phyloP scores from a whole-genome alignment of 2,888 invertebrate species.

The Drosophila neoperkinsi region DNA sequence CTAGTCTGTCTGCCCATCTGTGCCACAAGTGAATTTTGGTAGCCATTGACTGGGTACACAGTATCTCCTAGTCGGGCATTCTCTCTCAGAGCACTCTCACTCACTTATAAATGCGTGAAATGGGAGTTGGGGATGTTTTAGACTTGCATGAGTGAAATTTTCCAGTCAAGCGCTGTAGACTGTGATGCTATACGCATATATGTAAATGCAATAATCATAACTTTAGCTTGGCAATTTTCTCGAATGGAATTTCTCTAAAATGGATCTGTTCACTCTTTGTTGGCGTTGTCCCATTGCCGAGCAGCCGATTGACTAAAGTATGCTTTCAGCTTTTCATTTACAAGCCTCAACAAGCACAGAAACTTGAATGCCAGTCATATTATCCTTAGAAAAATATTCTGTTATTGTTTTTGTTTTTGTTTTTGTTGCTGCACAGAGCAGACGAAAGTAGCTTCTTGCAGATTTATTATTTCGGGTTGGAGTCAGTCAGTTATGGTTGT shows the following conservation, averaged over 20 bases:
- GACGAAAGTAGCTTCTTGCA: conserved; percentile 33
- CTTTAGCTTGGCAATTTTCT: conserved; percentile 18
- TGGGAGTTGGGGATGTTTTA: background rate
- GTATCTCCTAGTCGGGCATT: background rate
- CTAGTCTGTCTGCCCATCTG: background rate
- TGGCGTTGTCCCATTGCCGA: conserved; percentile 8
- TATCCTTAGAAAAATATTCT: conserved; percentile 19
- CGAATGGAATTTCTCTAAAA: conserved; percentile 18
- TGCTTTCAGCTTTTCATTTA: conserved; percentile 34
- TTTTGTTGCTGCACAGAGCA: conserved; percentile 9
- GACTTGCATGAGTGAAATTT: background rate
- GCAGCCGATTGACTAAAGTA: conserved; percentile 28
- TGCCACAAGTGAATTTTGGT: background rate
- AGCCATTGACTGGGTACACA: background rate
- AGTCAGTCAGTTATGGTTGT: conserved; percentile 11
- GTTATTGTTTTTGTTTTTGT: background rate
- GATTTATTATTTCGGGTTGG: conserved; percentile 5
- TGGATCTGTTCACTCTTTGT: conserved; percentile 11
- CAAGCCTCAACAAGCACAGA: conserved; percentile 2
- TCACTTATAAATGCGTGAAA: background rate
- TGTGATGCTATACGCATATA: background rate
- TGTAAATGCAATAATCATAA: conserved; percentile 2
- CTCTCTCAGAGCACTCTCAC: background rate
- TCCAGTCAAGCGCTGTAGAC: background rate
- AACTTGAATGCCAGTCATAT: conserved; percentile 15